Conservation (phyloP, 1,140 invertebrate genomes). For the Condylostylus longicornis region DNA sequence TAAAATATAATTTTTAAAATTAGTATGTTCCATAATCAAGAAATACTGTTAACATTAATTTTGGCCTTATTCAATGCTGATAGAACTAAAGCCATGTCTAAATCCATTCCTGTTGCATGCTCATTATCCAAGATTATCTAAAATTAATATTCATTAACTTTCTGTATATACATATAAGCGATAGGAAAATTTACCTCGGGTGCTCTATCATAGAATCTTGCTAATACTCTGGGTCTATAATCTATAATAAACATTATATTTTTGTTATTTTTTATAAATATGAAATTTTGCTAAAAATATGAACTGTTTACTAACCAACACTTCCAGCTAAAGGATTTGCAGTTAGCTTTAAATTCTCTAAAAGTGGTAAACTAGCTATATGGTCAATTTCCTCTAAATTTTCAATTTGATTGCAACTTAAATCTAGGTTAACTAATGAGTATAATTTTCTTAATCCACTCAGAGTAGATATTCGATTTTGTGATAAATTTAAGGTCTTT, state of each 20-base stretch:
- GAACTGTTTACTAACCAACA: constrained; percentile 17
- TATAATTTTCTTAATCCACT: constrained; percentile 69
- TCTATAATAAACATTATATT: constrained; percentile 44
- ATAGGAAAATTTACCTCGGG: too few species aligned
- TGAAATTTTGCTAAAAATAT: neutral
- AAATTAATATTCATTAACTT: too few species aligned
- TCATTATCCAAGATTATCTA: constrained; percentile 75
- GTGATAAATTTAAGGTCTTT: constrained; percentile 68
- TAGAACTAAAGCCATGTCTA: constrained; percentile 78
- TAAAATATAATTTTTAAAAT: too few species aligned
- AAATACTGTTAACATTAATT: constrained; percentile 9
- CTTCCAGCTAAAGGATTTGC: constrained; percentile 73
- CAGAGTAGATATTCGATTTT: constrained; percentile 65
- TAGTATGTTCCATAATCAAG: too few species aligned
- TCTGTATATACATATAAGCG: too few species aligned
- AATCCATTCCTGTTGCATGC: constrained; percentile 68
- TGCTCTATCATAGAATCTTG: constrained; percentile 63
- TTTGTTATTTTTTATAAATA: neutral
- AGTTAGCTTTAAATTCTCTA: constrained; percentile 70
- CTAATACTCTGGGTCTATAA: constrained; percentile 78
- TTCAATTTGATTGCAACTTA: constrained; percentile 70
- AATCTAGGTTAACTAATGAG: constrained; percentile 67
- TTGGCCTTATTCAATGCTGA: constrained; percentile 56
- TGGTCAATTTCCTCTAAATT: constrained; percentile 67
- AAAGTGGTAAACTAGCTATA: constrained; percentile 64